Base-by-base conservation (phyloP, 2,888 invertebrate genomes). In the Platycheirus rosarum region DNA sequence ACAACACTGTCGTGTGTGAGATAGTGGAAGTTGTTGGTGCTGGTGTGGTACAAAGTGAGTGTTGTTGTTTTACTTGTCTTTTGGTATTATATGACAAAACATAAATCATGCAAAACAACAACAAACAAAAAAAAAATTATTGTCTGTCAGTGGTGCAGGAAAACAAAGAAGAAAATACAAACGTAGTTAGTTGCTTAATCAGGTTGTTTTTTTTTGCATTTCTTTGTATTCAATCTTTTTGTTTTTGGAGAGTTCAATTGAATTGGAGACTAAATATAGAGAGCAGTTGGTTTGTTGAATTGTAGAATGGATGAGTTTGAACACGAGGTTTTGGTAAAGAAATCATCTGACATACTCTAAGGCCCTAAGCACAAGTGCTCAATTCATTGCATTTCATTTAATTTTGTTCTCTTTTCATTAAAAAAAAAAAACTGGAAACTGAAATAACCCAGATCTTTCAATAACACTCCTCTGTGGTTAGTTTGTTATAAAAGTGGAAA, bases 31-130 rank as follows among this genome's bases (percentile, higher is more conserved):
- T 16, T 68, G 46, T 77, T 42, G 37, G 13, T 49, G 55, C 2
- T 40, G 8, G 29, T 32, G 29, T 32, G 7, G n/a, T 40, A 7
- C 13, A n/a, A 40, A 40, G 37, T 40, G 32, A 20, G 46, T 65
- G 55, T 71, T 73, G 66, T 40, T 57, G 16, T 57, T 26, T 57
- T 7, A 26, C 75, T 65, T 70, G 70, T 70, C 70, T 60, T 42
- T 70, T 51, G 40, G 80, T 66, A 70, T 80, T 60, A 60, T 60
- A 66, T 76, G 80, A 71, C 80, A 82, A 66, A 82, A 76, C 71
- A 80, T 80, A 82, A 82, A 82, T 82, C 76, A 82, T 71, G 76
- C 70, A 80, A 76, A 75, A 75, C 0, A 18, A 44, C 55, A 37
- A 18, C 63, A 49, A 60, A 62, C 4, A 46, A 55, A 20, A 40